Percentiles rank a stretch among this genome's conserved stretches.
These are phyloP conservation scores for Cephus runcator DNA, from an alignment of 2,888 invertebrate species.

Conservation along the genomic window DNA sequence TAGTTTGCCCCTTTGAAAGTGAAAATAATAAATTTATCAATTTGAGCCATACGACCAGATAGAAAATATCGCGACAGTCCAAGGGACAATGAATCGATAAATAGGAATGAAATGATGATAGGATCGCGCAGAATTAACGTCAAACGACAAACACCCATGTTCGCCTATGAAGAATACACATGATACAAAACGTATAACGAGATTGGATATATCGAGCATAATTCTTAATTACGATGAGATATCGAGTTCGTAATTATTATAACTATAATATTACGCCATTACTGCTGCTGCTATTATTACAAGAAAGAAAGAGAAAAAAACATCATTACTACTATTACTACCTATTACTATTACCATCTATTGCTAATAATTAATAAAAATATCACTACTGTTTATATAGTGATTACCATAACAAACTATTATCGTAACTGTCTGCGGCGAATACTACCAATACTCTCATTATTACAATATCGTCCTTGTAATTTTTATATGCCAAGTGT, in stretches of 20 bases:
- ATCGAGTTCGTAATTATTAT: too few species aligned
- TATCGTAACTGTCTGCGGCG: background rate
- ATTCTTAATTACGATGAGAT: slow-evolving; percentile 25
- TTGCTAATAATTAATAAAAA: slow-evolving; percentile 26
- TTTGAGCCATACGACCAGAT: too few species aligned
- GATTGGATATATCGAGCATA: slow-evolving; percentile 9
- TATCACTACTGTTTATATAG: slow-evolving; percentile 32
- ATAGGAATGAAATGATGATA: too few species aligned
- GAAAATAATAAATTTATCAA: too few species aligned
- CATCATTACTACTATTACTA: slow-evolving; percentile 6
- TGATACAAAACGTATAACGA: slow-evolving; percentile 18
- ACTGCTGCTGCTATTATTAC: background rate
- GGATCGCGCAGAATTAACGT: too few species aligned
- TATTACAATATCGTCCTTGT: slow-evolving; percentile 44
- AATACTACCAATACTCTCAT: slow-evolving; percentile 37
- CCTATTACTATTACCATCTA: slow-evolving; percentile 6
- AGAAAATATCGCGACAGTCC: too few species aligned
- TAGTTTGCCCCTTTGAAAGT: too few species aligned
- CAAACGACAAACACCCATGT: too few species aligned
- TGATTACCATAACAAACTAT: slow-evolving; percentile 20
- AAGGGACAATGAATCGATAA: too few species aligned
- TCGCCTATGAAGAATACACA: too few species aligned
- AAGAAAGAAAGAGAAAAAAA: background rate
- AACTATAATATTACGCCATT: slow-evolving; percentile 11
- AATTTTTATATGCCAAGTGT: slow-evolving; percentile 56